Evolutionary conservation across 1,140 invertebrate species (phyloP).

Genomic region (Apolygus lucorum): DNA sequence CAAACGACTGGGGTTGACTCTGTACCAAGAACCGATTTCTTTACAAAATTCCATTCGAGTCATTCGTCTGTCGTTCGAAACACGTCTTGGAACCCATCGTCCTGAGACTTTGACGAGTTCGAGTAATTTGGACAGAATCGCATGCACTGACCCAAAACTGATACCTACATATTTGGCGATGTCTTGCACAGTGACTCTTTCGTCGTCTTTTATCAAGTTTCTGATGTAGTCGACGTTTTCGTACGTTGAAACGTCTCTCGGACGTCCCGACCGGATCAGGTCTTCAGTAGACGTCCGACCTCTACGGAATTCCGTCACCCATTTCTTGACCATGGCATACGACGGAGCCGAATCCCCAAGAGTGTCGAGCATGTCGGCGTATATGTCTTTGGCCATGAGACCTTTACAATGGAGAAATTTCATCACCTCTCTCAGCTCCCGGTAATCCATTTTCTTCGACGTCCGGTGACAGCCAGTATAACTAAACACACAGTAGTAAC

Average conservation of each 20-base stretch:
- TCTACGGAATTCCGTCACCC: background rate
- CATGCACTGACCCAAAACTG: slow-evolving; percentile 4
- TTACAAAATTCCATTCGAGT: background rate
- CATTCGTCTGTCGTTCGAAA: background rate
- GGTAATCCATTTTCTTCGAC: slow-evolving; percentile 16
- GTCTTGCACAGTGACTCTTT: background rate
- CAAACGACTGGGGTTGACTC: background rate
- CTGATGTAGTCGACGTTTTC: slow-evolving; percentile 5
- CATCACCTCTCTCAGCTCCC: slow-evolving; percentile 8
- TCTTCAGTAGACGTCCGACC: background rate
- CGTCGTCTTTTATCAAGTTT: slow-evolving; percentile 7
- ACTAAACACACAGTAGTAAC: too few relatives aligned
- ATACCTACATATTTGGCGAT: slow-evolving; percentile 4
- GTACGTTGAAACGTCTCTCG: slow-evolving; percentile 1
- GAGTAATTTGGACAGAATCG: slow-evolving; percentile 4
- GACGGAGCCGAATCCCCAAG: slow-evolving; percentile 1
- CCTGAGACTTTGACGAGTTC: slow-evolving; percentile 3
- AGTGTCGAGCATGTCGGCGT: background rate
- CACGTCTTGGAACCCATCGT: background rate
- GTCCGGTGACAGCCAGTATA: too few relatives aligned
- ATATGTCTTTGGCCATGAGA: slow-evolving; percentile 2
- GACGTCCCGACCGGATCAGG: background rate
- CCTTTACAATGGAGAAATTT: slow-evolving; percentile 5
- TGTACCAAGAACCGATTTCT: background rate
- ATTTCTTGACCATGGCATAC: slow-evolving; percentile 1